Evolutionary conservation across 1,140 invertebrate genomes (phyloP).

Genomic region (Anastrepha obliqua): DNA sequence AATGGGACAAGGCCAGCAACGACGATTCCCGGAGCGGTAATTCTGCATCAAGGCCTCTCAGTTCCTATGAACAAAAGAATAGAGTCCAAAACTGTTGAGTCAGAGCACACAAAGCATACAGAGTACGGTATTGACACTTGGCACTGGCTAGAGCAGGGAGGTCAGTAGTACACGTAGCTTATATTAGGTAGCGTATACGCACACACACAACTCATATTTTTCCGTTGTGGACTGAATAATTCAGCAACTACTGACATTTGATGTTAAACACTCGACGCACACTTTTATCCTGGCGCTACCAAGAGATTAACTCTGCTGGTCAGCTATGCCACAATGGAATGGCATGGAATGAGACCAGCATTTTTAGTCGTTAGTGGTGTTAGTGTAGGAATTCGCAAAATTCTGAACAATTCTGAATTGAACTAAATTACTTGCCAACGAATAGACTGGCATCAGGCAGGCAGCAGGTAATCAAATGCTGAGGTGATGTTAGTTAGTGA

Average conservation of each 20-base stretch:
- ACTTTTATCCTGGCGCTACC: neutral
- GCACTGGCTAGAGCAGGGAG: neutral
- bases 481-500: neutral
- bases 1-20: conserved; percentile 36
- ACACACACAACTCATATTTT: neutral
- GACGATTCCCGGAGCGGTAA: conserved; percentile 21
- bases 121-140: conserved; percentile 11
- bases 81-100: neutral
- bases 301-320: neutral
- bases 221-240: neutral
- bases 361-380: neutral
- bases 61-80: conserved; percentile 18
- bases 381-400: conserved; percentile 28
- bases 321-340: conserved; percentile 25
- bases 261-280: neutral
- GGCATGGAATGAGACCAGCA: conserved; percentile 5
- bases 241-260: conserved; percentile 44
- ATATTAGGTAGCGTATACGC: conserved; percentile 1
- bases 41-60: neutral
- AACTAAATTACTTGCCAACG: conserved; percentile 34
- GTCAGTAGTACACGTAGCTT: neutral
- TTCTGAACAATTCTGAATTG: conserved; percentile 45
- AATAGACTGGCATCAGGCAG: neutral
- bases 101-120: neutral
- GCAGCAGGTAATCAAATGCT: neutral